phyloP scores from a whole-genome alignment of 2,888 invertebrate species.

The Lycophotia porphyrea region DNA sequence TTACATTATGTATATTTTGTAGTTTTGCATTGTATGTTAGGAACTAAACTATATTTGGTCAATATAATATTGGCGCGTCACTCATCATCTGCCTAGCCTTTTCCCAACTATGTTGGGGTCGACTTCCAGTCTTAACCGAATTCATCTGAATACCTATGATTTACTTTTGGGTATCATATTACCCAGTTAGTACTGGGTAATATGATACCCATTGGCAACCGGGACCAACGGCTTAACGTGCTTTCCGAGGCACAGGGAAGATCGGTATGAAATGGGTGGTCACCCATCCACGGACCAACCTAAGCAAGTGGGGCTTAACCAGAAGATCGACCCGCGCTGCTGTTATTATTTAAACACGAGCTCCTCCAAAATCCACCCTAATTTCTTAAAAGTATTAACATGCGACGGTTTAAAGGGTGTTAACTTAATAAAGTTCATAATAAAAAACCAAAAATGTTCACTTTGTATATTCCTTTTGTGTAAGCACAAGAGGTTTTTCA shows the following conservation, averaged over 20 bases:
- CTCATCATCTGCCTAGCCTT: neutral
- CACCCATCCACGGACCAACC: neutral
- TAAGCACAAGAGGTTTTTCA: neutral
- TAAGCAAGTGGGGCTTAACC: neutral
- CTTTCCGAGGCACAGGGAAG: neutral
- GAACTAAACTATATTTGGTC: neutral
- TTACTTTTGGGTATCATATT: too few species aligned
- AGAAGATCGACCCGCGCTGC: too few species aligned
- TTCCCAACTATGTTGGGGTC: neutral
- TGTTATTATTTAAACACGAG: too few species aligned
- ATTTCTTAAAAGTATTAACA: neutral
- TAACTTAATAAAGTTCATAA: neutral
- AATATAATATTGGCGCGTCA: neutral
- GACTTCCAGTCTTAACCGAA: neutral
- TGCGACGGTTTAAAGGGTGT: neutral
- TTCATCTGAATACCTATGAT: too few species aligned
- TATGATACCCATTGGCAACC: neutral
- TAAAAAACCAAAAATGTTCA: neutral
- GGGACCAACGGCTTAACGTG: neutral
- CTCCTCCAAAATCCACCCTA: too few species aligned
- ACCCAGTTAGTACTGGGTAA: neutral
- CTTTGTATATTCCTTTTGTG: neutral
- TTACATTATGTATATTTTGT: conserved; percentile 9
- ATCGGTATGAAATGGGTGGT: too few species aligned
- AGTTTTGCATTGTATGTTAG: neutral